These are phyloP conservation scores for Apodemia duryi DNA, from an alignment of 2,888 invertebrate genomes.

Conservation along the genomic window DNA sequence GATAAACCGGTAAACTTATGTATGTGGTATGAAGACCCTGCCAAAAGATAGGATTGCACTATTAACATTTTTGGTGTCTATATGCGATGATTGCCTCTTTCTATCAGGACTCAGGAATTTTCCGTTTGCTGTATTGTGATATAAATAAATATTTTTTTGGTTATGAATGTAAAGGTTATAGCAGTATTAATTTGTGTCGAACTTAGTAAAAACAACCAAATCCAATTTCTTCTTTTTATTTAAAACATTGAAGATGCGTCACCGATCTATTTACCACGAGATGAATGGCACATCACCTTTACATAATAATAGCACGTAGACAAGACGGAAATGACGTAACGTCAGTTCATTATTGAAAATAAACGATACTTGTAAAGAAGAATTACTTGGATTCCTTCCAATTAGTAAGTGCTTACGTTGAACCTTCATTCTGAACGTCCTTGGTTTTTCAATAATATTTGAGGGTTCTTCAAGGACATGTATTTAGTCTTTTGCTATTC, in stretches of 20 bases:
- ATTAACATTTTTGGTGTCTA: too few species aligned
- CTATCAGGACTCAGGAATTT: too few species aligned
- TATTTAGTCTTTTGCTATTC: conserved; percentile 1
- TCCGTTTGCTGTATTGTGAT: too few species aligned
- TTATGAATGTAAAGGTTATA: neutral
- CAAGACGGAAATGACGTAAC: conserved; percentile 31
- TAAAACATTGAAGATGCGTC: conserved; percentile 25
- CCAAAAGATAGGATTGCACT: too few species aligned
- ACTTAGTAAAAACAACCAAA: neutral
- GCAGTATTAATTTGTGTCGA: neutral
- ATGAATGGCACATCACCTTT: conserved; percentile 30
- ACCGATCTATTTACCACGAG: conserved; percentile 28
- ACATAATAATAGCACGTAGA: conserved; percentile 32
- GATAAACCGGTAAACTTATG: too few species aligned
- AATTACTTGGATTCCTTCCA: conserved; percentile 31
- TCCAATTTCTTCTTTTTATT: conserved; percentile 5
- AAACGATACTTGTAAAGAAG: conserved; percentile 29
- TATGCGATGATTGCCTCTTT: too few species aligned
- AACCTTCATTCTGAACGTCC: conserved; percentile 5
- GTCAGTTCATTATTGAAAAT: conserved; percentile 30
- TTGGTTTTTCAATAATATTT: conserved; percentile 16
- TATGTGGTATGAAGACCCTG: too few species aligned
- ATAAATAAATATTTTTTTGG: too few species aligned
- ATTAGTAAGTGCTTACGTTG: conserved; percentile 23
- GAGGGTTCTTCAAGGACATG: neutral